A percentile compares a stretch with the other conserved stretches of the same genome.
These are phyloP conservation scores for Helobdella robusta DNA, from an alignment of 2,888 invertebrate genomes.

Conservation along the genomic window DNA sequence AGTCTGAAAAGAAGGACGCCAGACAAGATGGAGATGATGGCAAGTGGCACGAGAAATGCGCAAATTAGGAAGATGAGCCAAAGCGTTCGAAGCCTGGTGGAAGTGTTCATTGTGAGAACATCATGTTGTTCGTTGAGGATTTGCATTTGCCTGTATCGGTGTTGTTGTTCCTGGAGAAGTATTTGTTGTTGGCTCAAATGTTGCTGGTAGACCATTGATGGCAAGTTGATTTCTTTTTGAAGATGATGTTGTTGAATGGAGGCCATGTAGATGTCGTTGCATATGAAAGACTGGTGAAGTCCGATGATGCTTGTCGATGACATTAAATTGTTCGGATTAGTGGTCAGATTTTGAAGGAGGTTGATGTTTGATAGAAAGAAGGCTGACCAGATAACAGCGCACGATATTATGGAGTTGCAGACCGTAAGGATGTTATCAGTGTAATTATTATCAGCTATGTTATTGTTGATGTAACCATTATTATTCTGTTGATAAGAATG, in stretches of 20 bases:
- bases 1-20: conserved; percentile 30
- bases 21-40: conserved; percentile 32
- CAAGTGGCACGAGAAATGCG: conserved; percentile 34
- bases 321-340: conserved; percentile 12
- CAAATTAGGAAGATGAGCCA: conserved; percentile 35
- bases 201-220: conserved; percentile 17
- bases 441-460: not conserved
- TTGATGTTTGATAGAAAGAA: conserved; percentile 33
- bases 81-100: conserved; percentile 27
- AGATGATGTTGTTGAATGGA: not conserved
- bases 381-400: conserved; percentile 33
- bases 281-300: conserved; percentile 31
- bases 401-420: conserved; percentile 29
- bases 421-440: conserved; percentile 23
- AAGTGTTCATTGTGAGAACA: not conserved
- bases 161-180: not conserved
- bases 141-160: too few relatives aligned
- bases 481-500: too few relatives aligned
- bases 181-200: conserved; percentile 7
- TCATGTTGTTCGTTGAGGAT: not conserved
- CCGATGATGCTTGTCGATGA: conserved; percentile 27
- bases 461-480: not conserved
- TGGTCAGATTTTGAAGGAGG: conserved; percentile 24
- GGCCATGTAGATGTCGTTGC: conserved; percentile 25
- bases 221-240: not conserved